A percentile compares a stretch with the other conserved stretches of the same genome.
These are phyloP conservation scores for Percopsis transmontana DNA, from an alignment of 2,113 vertebrate species.

Conservation along the genomic window DNA sequence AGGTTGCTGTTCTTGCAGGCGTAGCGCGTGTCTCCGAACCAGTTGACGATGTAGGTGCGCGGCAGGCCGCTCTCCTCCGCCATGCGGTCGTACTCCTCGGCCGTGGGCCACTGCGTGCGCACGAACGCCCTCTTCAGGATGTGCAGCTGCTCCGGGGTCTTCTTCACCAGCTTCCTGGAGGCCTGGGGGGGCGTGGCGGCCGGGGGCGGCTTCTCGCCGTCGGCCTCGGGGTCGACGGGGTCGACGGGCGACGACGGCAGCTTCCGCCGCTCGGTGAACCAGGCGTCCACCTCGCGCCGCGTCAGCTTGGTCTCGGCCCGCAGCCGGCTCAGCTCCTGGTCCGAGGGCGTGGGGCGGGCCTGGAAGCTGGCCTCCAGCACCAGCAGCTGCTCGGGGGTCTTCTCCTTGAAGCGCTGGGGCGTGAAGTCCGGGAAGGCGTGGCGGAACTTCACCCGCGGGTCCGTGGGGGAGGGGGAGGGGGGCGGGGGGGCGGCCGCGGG, in stretches of 20 bases:
- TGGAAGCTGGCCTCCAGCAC: constrained; percentile 90
- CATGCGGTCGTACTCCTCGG: constrained; percentile 90
- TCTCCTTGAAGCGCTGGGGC: constrained; percentile 93
- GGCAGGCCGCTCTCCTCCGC: constrained; percentile 89
- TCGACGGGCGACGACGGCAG: constrained; percentile 27
- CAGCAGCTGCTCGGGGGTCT: constrained; percentile 88
- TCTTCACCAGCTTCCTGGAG: constrained; percentile 84
- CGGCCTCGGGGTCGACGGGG: constrained; percentile 35
- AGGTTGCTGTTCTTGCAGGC: constrained; percentile 97
- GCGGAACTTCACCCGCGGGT: constrained; percentile 82
- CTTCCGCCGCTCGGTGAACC: constrained; percentile 92
- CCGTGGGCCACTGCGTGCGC: constrained; percentile 90
- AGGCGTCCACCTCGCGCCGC: constrained; percentile 91
- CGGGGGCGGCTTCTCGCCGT: constrained; percentile 34
- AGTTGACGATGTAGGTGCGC: constrained; percentile 92
- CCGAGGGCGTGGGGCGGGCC: constrained; percentile 81
- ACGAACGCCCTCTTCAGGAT: constrained; percentile 93
- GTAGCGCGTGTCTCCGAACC: constrained; percentile 97
- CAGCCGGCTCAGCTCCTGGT: constrained; percentile 92
- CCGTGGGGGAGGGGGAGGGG: constrained; percentile 28
- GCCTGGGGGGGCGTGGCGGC: constrained; percentile 12
- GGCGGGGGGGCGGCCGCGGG: constrained; percentile 40
- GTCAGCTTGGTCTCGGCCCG: constrained; percentile 90
- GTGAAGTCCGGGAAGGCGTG: constrained; percentile 89
- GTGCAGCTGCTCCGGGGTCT: constrained; percentile 91